Evolutionary conservation across 2,888 invertebrate genomes (phyloP), one percentile per base, ranked within the genome.

Genomic region (Magallana nippona): DNA sequence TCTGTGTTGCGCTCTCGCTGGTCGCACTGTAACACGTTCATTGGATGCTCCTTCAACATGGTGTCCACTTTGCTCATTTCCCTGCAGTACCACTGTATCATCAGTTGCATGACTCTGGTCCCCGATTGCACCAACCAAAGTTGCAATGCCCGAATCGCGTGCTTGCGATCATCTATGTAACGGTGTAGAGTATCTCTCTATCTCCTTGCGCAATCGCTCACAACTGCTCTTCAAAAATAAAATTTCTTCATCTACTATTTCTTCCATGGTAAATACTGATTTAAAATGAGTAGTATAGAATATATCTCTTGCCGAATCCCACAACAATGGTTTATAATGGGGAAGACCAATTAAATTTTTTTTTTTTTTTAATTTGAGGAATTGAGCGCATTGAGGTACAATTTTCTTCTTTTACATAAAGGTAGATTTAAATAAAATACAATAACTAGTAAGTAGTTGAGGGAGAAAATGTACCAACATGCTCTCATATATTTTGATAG

Each of bases 221-320:
- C 19, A 62, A 19, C 2, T 62, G n/a, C 19, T 62, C 19, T 62
- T 1, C 19, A 62, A n/a, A 1, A 62, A 62, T 62, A 22, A 62
- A 62, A 62, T 62, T 62, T 62, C 62, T 19, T 22, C 19, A 19
- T 62, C 62, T 8, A 62, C 62, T 1, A 19, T 62, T 19, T 62
- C 10, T 8, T 62, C 62, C 62, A 62, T 62, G 3, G 19, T 3
- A 19, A 1, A 17, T n/a, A n/a, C 19, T 17, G 10, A 44, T 44
- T 44, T 44, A 5, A 44, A 44, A 44, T 44, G 3, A 44, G 3
- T 27, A 60, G 10, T 60, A 17, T 60, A 60, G n/a, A 60, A 8
- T n/a, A 60, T 60, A 60, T 60, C n/a, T n/a, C 13, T 60, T n/a
- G n/a, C 60, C 60, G 60, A 60, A 60, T 60, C 60, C n/a, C 60